These are phyloP conservation scores for Abrostola triplasia DNA, from an alignment of 2,888 invertebrate genomes.

Conservation along the genomic window DNA sequence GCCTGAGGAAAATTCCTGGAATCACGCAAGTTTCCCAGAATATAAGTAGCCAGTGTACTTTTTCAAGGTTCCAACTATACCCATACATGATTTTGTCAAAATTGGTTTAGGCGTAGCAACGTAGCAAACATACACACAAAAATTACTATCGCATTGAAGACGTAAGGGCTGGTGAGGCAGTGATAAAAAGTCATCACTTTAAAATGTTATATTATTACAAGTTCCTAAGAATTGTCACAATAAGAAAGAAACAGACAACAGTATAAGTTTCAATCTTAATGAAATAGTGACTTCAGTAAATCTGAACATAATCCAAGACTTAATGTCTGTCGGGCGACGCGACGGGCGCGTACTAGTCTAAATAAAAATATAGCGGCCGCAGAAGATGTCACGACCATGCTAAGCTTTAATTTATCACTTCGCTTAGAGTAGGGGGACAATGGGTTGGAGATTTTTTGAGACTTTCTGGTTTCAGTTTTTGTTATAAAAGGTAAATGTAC, in stretches of 20 bases:
- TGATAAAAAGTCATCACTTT: no score
- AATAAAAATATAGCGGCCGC: slow-evolving; percentile 56
- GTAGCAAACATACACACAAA: no score
- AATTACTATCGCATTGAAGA: no score
- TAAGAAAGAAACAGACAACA: slow-evolving; percentile 12
- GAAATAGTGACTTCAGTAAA: slow-evolving; percentile 38
- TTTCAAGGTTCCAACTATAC: no score
- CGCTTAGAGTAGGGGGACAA: slow-evolving; percentile 33
- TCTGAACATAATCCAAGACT: slow-evolving; percentile 49
- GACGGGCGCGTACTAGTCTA: slow-evolving; percentile 40
- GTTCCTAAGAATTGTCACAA: slow-evolving; percentile 13
- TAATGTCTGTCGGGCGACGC: slow-evolving; percentile 36
- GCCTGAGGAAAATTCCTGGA: no score
- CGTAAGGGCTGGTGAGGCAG: no score
- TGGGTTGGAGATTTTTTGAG: slow-evolving; percentile 13
- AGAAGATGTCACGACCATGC: slow-evolving; percentile 58
- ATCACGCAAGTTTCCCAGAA: no score
- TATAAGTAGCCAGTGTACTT: no score
- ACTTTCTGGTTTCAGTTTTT: not conserved
- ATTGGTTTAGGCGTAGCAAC: no score
- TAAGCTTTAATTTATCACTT: slow-evolving; percentile 67
- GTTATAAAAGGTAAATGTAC: not conserved
- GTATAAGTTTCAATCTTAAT: slow-evolving; percentile 39
- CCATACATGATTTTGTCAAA: no score
- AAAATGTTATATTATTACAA: not conserved